phyloP scores from a whole-genome alignment of 2,888 invertebrate species.

The Hypomecis punctinalis region DNA sequence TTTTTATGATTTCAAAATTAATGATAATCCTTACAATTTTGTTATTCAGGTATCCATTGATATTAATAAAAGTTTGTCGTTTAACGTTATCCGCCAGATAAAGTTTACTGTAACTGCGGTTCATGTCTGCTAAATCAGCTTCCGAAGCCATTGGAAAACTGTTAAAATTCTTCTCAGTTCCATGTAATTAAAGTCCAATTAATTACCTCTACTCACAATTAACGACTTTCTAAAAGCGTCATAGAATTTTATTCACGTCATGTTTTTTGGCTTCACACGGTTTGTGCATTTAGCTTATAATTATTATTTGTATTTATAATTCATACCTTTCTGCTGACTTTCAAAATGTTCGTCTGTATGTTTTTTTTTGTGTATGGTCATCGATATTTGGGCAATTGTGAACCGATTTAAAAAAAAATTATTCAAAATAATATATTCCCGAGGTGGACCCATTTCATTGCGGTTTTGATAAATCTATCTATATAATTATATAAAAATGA shows the following conservation, averaged over 20 bases:
- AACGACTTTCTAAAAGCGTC: slow-evolving; percentile 12
- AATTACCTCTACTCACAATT: slow-evolving; percentile 24
- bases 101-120: not conserved
- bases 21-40: not conserved
- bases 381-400: too few species aligned
- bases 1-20: too few species aligned
- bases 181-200: slow-evolving; percentile 26
- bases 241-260: slow-evolving; percentile 10
- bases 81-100: slow-evolving; percentile 14
- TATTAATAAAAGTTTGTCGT: too few species aligned
- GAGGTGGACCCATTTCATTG: too few species aligned
- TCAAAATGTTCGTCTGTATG: too few species aligned
- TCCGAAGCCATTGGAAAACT: slow-evolving; percentile 19
- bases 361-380: too few species aligned
- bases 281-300: not conserved
- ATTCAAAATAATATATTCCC: too few species aligned
- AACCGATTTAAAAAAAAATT: too few species aligned
- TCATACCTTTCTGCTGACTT: too few species aligned
- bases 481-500: too few species aligned
- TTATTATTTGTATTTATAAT: too few species aligned
- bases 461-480: too few species aligned
- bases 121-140: not conserved
- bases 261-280: slow-evolving; percentile 10
- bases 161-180: slow-evolving; percentile 27
- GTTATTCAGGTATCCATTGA: not conserved